Evolutionary conservation across 2,888 invertebrate genomes (phyloP).

Genomic region (Coenonympha glycerion): DNA sequence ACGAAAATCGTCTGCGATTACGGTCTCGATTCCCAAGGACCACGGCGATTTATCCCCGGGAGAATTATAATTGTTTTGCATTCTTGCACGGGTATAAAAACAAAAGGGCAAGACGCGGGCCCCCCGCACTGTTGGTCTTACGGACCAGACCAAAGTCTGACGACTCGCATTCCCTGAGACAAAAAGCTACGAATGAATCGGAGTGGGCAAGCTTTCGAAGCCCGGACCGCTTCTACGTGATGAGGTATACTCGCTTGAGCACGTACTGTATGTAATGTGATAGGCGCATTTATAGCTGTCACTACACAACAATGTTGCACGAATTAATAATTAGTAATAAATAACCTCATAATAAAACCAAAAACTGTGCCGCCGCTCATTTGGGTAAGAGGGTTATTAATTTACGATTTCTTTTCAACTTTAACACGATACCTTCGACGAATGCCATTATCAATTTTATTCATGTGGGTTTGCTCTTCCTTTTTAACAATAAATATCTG

Average conservation of each 20-base stretch:
- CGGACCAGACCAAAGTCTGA: slow-evolving; percentile 71
- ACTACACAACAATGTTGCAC: slow-evolving; percentile 21
- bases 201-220: slow-evolving; percentile 35
- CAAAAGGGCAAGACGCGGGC: slow-evolving; percentile 63
- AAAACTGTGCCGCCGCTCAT: slow-evolving; percentile 11
- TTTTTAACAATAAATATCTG: too few species aligned
- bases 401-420: slow-evolving; percentile 19
- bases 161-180: slow-evolving; percentile 69
- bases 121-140: slow-evolving; percentile 61
- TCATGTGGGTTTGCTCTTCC: too few species aligned
- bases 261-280: background rate
- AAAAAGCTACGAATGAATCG: slow-evolving; percentile 68
- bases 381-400: slow-evolving; percentile 11
- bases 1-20: slow-evolving; percentile 59
- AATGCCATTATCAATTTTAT: slow-evolving; percentile 9
- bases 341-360: slow-evolving; percentile 9
- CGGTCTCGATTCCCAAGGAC: slow-evolving; percentile 58
- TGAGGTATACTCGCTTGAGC: background rate
- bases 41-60: slow-evolving; percentile 63
- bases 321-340: slow-evolving; percentile 18
- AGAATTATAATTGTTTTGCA: slow-evolving; percentile 76
- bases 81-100: slow-evolving; percentile 74
- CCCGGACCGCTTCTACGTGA: background rate
- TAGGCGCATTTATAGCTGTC: slow-evolving; percentile 4
- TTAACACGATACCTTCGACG: slow-evolving; percentile 8